Evolutionary conservation across 2,888 invertebrate genomes (phyloP).

Genomic region (Hypolimnas misippus): DNA sequence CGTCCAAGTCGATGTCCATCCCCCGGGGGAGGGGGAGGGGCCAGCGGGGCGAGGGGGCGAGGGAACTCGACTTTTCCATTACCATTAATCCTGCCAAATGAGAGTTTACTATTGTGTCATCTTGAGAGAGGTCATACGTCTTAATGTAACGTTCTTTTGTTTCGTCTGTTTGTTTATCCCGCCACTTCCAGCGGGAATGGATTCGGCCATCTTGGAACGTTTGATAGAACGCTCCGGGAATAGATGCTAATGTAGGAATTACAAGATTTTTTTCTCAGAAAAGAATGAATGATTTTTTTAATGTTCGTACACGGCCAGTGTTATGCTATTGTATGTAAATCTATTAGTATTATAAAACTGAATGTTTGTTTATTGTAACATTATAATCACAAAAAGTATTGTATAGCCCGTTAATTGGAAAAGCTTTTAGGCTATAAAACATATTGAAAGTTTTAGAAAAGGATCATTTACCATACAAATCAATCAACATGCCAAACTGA

Average conservation of each 20-base stretch:
- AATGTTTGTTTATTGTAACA: no score
- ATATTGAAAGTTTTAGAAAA: no score
- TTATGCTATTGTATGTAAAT: no score
- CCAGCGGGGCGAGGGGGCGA: conserved; percentile 27
- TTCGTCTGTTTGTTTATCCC: conserved; percentile 42
- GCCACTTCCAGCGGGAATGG: conserved; percentile 26
- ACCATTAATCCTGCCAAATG: conserved; percentile 63
- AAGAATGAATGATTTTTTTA: no score
- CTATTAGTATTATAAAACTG: neutral
- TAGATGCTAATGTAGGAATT: conserved; percentile 4
- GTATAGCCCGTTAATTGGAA: no score
- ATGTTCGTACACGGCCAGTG: neutral
- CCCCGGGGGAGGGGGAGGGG: conserved; percentile 30
- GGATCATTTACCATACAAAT: no score
- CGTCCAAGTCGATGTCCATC: conserved; percentile 42
- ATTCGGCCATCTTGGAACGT: conserved; percentile 27
- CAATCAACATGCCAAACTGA: no score
- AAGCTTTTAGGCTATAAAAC: no score
- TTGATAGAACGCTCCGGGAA: conserved; percentile 16
- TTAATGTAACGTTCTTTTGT: conserved; percentile 55
- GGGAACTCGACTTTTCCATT: conserved; percentile 65
- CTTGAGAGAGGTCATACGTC: conserved; percentile 57
- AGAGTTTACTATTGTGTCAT: conserved; percentile 59
- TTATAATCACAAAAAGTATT: no score
- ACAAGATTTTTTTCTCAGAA: neutral